phyloP scores from a whole-genome alignment of 1,140 invertebrate species.

The Theocolax elegans region DNA sequence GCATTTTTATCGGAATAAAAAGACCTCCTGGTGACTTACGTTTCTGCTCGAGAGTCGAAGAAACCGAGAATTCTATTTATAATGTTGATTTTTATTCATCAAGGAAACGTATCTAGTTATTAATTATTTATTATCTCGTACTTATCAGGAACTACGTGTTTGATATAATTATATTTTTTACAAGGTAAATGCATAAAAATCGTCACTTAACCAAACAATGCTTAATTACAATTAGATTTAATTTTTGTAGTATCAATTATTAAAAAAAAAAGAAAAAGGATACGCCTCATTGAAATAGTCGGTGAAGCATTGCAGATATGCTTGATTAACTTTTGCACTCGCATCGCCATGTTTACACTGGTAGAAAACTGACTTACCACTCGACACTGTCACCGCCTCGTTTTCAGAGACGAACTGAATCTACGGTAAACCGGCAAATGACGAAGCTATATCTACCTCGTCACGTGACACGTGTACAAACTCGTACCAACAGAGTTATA shows the following conservation, averaged over 20 bases:
- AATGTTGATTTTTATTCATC: background rate
- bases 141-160: too few species aligned
- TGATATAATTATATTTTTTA: too few species aligned
- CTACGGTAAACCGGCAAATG: background rate
- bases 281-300: conserved; percentile 47
- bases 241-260: background rate
- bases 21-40: conserved; percentile 46
- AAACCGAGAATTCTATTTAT: conserved; percentile 46
- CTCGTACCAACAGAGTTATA: too few species aligned
- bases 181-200: too few species aligned
- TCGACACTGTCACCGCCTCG: background rate
- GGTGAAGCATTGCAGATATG: conserved; percentile 27
- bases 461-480: too few species aligned
- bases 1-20: conserved; percentile 4
- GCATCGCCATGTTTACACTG: conserved; percentile 48
- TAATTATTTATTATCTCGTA: too few species aligned
- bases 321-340: conserved; percentile 41
- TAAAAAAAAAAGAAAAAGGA: conserved; percentile 49
- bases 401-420: conserved; percentile 5
- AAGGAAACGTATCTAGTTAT: conserved; percentile 43
- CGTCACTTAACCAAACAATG: too few species aligned
- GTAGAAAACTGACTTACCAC: conserved; percentile 38
- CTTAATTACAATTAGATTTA: too few species aligned
- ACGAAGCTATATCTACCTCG: background rate
- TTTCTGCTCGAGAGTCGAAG: conserved; percentile 37